Evolutionary conservation across 2,797 vertebrate genomes (phyloP), one percentile per base, ranked within the genome.

Genomic region (Phrynocephalus guinanensis): DNA sequence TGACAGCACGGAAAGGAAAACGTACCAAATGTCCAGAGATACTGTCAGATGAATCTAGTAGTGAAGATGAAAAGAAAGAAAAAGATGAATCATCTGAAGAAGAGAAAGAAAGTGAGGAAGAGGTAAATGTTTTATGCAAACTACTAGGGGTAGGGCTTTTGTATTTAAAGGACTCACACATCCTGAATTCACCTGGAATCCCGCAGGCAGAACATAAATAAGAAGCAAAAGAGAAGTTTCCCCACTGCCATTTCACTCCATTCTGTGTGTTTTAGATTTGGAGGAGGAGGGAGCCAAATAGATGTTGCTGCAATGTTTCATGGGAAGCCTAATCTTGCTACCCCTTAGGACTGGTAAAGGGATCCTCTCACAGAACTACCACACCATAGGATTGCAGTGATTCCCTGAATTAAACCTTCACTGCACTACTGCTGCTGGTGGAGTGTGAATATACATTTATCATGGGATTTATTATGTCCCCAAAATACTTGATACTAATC

Each of bases 11-110:
- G 80, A 97, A 97, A 93, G 93, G 95, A 48, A 97, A 97, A 89
- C 95, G 86, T 78, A 96, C 97, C 88, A 99, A 98, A 92, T 98
- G 97, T 93, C 98, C 98, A 87, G 98, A 98, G 87, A 99, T 99
- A 81, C 97, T 99, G 89, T 98, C 98, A 87, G 99, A 97, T 95
- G 97, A 99, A 91, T 98, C 98, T 6, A 99, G 98, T 94, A 99
- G 98, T 75, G 98, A 98, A 86, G 97, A 98, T 9, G 97, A 97
- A 73, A 97, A 97, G 66, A 97, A 97, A 92, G 97, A 94, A 80
- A 97, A 97, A 80, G 96, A 96, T 82, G 96, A 97, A 33, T 97
- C 97, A 89, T 97, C 95, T 60, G 97, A 97, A 87, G 98, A 98
- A n/a, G 97, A 98, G 6, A 98, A 95, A 70, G 97, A 96, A 87